phyloP scores from a whole-genome alignment of 2,797 vertebrate genomes.

The Bufotes viridis region DNA sequence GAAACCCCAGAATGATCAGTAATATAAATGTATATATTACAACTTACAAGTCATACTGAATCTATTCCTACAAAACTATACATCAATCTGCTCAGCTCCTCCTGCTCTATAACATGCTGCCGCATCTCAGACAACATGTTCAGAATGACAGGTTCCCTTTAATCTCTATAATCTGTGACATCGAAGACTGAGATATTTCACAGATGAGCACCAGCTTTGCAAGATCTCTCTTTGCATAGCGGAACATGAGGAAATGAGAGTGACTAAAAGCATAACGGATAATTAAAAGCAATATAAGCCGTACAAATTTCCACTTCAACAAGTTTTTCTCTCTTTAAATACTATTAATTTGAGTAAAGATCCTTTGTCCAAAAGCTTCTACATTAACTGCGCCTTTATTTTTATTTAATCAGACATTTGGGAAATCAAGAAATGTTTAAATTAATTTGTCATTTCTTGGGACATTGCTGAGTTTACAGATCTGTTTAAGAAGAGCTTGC shows the following conservation, averaged over 20 bases:
- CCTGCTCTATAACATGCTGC: too few species aligned
- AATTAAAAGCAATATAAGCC: conserved; percentile 5
- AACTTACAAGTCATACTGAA: too few species aligned
- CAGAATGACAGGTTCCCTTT: too few species aligned
- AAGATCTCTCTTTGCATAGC: background rate
- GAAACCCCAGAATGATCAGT: too few species aligned
- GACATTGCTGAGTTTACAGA: background rate
- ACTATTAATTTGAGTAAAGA: background rate
- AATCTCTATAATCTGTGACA: too few species aligned
- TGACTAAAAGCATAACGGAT: background rate
- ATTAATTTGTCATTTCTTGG: background rate
- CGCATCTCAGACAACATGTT: too few species aligned
- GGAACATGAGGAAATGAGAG: background rate
- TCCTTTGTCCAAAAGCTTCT: background rate
- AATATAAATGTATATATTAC: too few species aligned
- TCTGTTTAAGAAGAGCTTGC: background rate
- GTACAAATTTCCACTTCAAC: background rate
- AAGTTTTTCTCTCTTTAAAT: conserved; percentile 10
- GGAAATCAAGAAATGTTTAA: background rate
- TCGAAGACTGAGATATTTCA: too few species aligned
- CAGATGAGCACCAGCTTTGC: background rate
- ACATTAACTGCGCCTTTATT: background rate
- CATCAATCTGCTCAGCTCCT: too few species aligned
- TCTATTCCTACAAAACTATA: too few species aligned
- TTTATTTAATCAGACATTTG: conserved; percentile 2